These are phyloP conservation scores for Ips nitidus DNA, from an alignment of 1,140 invertebrate species.

Conservation along the genomic window DNA sequence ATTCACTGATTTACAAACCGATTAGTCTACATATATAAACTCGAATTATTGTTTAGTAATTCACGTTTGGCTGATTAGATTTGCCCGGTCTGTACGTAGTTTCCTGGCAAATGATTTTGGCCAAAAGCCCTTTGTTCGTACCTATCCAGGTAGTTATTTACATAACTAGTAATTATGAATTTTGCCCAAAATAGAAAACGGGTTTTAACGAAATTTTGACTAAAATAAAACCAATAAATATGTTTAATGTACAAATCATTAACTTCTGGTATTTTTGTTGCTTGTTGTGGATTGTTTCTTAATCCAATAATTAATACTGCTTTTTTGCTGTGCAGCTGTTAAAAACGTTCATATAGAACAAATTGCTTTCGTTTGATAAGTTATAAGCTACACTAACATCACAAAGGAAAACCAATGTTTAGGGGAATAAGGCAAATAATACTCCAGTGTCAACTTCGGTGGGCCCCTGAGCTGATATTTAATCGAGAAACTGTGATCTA, in stretches of 20 bases:
- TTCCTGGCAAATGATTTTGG: not conserved
- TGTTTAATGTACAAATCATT: too few species aligned
- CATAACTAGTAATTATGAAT: too few species aligned
- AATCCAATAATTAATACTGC: too few species aligned
- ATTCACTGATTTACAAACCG: constrained; percentile 27
- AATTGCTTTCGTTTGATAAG: too few species aligned
- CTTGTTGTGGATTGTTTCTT: too few species aligned
- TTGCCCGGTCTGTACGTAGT: constrained; percentile 4
- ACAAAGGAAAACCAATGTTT: not conserved
- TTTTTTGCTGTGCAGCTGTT: too few species aligned
- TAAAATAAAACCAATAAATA: too few species aligned
- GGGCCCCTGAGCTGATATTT: constrained; percentile 5
- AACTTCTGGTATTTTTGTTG: too few species aligned
- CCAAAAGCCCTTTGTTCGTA: not conserved
- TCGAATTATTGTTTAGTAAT: constrained; percentile 20
- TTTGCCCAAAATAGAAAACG: too few species aligned
- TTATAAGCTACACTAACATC: not conserved
- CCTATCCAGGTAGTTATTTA: not conserved
- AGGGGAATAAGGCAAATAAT: not conserved
- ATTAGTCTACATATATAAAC: constrained; percentile 15
- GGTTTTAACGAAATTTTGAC: too few species aligned
- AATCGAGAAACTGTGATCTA: constrained; percentile 18
- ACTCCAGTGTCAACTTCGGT: constrained; percentile 12
- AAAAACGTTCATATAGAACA: too few species aligned
- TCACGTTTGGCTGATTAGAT: constrained; percentile 19